phyloP scores from a whole-genome alignment of 2,888 invertebrate species.

The Epinotia nisella region DNA sequence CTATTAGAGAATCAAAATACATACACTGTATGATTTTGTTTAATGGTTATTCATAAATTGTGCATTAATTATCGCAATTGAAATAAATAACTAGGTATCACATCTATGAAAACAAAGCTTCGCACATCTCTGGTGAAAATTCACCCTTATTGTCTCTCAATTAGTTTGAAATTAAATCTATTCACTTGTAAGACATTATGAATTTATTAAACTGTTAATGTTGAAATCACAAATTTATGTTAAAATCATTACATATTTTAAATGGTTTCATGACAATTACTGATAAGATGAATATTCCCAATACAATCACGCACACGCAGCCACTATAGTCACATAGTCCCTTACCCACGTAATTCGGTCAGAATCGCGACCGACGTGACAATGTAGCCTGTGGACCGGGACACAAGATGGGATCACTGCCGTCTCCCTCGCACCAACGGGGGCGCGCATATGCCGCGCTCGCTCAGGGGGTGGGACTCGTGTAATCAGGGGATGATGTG shows the following conservation, averaged over 20 bases:
- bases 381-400: constrained; percentile 84
- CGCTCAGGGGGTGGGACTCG: constrained; percentile 80
- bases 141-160: not conserved
- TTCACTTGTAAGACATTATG: not conserved
- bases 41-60: not conserved
- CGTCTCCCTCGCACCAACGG: constrained; percentile 62
- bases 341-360: constrained; percentile 66
- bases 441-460: constrained; percentile 55
- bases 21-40: not conserved
- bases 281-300: not conserved
- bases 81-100: not conserved
- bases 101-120: too few species aligned
- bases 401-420: constrained; percentile 87
- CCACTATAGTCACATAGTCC: constrained; percentile 14
- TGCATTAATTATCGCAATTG: not conserved
- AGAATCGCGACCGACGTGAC: constrained; percentile 77
- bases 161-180: not conserved
- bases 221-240: not conserved
- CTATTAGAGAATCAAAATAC: not conserved
- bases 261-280: not conserved
- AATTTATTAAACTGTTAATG: too few species aligned
- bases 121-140: too few species aligned
- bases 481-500: constrained; percentile 85
- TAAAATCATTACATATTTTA: not conserved
- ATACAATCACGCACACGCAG: not conserved